Evolutionary conservation across 2,888 invertebrate species (phyloP), one percentile per base, ranked within the genome.

Genomic region (Drosophila nigricruria): DNA sequence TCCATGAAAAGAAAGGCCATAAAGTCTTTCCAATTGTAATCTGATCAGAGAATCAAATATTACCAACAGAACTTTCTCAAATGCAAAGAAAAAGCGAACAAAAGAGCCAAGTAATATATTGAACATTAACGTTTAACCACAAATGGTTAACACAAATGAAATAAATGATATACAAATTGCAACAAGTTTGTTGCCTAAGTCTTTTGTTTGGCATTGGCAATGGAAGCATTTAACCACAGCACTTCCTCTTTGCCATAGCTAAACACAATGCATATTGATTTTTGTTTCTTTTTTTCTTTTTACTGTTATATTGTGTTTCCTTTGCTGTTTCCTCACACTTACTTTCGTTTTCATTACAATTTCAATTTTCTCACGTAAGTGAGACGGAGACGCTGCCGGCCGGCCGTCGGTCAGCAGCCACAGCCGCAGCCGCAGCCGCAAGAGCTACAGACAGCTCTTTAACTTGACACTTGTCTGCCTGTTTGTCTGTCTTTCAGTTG

Each of bases 341-440:
- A 83, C 83, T 83, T 83, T 83, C 88, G 73, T 75, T 88, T 85
- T 75, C 71, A 77, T 72, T 85, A 72, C 73, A 68, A 68, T 62
- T 56, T 60, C 63, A 72, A 53, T 76, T 84, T 73, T 87, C 88
- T 60, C 82, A 79, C 65, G 70, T 59, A 61, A 70, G 65, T 34
- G 70, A 52, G 53, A 47, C 53, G 36, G n/a, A 61, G 57, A 20
- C 49, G 45, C 60, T 34, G 67, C 43, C 60, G 60, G 74, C 27
- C 23, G 60, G 45, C 34, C 56, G 47, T 27, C 67, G 79, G 62
- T 60, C 76, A 69, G 52, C 72, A 20, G 20, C n/a, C 12, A 14
- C 27, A n/a, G 14, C 50, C 53, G 53, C 36, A 54, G 53, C 65
- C 74, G 62, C 57, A 65, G 43, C 42, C 20, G 14, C 42, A 42